phyloP scores from a whole-genome alignment of 2,113 vertebrate species.

The Podarcis muralis region DNA sequence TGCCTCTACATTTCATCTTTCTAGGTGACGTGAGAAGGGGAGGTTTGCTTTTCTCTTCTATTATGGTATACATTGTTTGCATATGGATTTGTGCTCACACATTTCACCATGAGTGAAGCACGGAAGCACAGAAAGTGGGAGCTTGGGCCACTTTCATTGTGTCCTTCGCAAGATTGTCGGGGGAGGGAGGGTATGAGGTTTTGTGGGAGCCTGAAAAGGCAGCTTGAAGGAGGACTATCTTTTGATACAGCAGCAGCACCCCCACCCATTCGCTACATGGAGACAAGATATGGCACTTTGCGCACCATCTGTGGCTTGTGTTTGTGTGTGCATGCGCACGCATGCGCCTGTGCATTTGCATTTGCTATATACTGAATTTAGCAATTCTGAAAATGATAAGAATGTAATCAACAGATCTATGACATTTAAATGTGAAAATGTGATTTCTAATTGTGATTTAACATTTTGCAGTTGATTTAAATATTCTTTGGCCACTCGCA shows the following conservation, averaged over 20 bases:
- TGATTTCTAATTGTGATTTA: neutral
- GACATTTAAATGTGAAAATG: neutral
- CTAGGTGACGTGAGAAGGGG: too few species aligned
- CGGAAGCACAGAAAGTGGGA: neutral
- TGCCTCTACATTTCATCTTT: too few species aligned
- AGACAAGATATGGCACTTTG: neutral
- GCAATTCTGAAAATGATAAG: neutral
- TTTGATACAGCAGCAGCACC: too few species aligned
- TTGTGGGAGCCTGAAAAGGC: neutral
- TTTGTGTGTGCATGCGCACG: neutral
- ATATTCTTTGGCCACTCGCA: neutral
- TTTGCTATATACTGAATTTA: neutral
- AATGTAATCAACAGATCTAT: neutral
- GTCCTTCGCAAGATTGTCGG: fast-evolving
- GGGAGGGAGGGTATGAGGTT: neutral
- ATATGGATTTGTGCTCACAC: too few species aligned
- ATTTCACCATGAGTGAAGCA: neutral
- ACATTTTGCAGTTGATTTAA: neutral
- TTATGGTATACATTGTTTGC: too few species aligned
- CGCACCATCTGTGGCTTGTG: too few species aligned
- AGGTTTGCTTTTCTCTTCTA: too few species aligned
- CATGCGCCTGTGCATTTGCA: neutral
- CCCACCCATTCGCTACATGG: neutral
- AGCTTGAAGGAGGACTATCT: neutral
- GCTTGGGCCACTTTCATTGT: too few species aligned